Base-by-base conservation (phyloP, 1,140 invertebrate genomes). In the Heliconius hewitsoni region DNA sequence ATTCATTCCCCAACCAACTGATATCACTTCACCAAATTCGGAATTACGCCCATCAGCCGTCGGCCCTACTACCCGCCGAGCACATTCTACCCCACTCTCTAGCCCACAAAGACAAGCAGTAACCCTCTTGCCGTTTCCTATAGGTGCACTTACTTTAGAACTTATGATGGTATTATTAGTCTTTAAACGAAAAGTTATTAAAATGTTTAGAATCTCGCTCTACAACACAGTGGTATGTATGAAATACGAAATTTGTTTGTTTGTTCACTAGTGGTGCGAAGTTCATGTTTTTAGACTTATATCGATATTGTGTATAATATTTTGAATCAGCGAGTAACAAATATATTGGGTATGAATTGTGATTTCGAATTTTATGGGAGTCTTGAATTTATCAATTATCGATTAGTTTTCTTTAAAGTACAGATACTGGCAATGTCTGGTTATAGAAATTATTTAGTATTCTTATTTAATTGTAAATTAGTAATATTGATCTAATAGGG, bases 21-120 rank as follows among this genome's bases (percentile, higher is more conserved):
- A 98, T 99, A 87, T 99, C 98, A 82, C 95, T 99, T 76, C 98
- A 99, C 94, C 98, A 99, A 95, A 99, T 99, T 87, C 96, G 98
- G 87, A 99, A 99, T 93, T 99, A 99, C 95, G 98, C 98, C 81
- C 98, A 98, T 91, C 98, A 98, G 91, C 98, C 98, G 8, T 96
- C 95, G 95, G 95, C 93, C 42, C 85, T 95, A 34, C 83, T 95
- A 81, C 94, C 94, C 46, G 94, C 94, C 42, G 94, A 95, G 52
- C 94, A 95, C 86, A 93, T 95, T 80, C 88, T 95, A 50, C 94
- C 94, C 50, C 94, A 95, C 83, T 90, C 94, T 71, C 86, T 95
- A 73, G 87, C 93, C 78, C 93, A 95, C 87, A 95, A 95, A 89
- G 94, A 95, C 83, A 95, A 95, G 84, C 94, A 95, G 91, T 95